phyloP scores from a whole-genome alignment of 1,140 invertebrate species.

The Cepaea nemoralis region DNA sequence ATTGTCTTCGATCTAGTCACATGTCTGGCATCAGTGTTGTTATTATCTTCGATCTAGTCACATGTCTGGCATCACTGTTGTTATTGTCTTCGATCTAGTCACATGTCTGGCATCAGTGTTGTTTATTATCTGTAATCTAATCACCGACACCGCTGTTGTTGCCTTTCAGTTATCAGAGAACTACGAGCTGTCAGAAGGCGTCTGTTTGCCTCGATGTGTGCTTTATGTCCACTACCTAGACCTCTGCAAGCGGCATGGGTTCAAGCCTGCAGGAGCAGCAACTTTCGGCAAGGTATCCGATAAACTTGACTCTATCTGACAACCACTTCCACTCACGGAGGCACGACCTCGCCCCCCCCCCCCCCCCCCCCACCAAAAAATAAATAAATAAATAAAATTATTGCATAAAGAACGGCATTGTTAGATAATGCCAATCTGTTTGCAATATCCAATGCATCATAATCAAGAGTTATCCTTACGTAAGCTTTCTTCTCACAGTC shows the following conservation, averaged over 20 bases:
- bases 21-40: too few species aligned
- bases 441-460: slow-evolving; percentile 98
- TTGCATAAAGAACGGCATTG: too few species aligned
- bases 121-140: slow-evolving; percentile 29
- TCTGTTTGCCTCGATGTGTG: slow-evolving; percentile 69
- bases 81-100: too few species aligned
- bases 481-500: slow-evolving; percentile 99
- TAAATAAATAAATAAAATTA: too few species aligned
- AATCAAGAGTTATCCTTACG: slow-evolving; percentile 94
- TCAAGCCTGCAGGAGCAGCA: slow-evolving; percentile 68
- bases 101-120: too few species aligned
- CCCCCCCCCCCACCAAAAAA: too few species aligned
- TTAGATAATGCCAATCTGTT: too few species aligned
- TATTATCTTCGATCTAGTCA: too few species aligned
- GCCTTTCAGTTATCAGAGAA: slow-evolving; percentile 66
- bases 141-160: not conserved
- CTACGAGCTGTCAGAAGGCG: slow-evolving; percentile 68
- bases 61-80: too few species aligned
- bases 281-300: slow-evolving; percentile 69
- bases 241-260: slow-evolving; percentile 63
- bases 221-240: slow-evolving; percentile 70
- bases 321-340: too few species aligned
- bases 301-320: slow-evolving; percentile 26
- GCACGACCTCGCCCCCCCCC: too few species aligned
- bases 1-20: too few species aligned